Conservation (phyloP, 2,797 vertebrate genomes). For the Xenentodon cancila region DNA sequence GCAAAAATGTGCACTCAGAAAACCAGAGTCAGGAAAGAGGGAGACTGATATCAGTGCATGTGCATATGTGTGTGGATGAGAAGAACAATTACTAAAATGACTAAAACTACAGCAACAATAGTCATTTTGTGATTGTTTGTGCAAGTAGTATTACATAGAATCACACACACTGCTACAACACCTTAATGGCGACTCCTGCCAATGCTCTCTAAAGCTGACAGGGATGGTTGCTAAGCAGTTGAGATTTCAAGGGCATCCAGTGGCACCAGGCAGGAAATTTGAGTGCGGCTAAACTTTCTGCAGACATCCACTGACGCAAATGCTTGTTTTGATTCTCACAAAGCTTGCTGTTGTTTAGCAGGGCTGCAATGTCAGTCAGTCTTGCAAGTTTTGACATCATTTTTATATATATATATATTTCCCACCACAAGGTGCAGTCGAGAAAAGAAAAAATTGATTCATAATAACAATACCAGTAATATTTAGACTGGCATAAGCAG, state of each 20-base stretch:
- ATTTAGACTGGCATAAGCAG: not conserved
- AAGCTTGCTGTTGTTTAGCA: conserved; percentile 1
- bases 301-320: conserved; percentile 18
- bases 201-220: too few relatives aligned
- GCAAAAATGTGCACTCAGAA: conserved; percentile 29
- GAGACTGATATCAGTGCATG: too few relatives aligned
- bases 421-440: not conserved
- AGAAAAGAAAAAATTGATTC: not conserved
- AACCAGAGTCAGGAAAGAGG: conserved; percentile 6
- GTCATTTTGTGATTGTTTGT: conserved; percentile 4
- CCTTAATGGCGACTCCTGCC: not conserved
- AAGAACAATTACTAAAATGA: conserved; percentile 10
- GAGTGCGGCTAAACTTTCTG: conserved; percentile 7
- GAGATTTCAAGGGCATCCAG: conserved; percentile 8
- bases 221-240: conserved; percentile 1
- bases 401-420: not conserved
- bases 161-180: not conserved
- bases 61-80: too few relatives aligned
- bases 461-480: not conserved
- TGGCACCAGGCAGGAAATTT: not conserved
- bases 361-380: too few relatives aligned
- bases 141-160: not conserved
- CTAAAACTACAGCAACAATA: conserved; percentile 11
- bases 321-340: conserved; percentile 9
- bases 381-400: conserved; percentile 5